Base-by-base conservation (phyloP, 37 sponge, comb jelly and placozoan species). In the Ephydatia muelleri region DNA sequence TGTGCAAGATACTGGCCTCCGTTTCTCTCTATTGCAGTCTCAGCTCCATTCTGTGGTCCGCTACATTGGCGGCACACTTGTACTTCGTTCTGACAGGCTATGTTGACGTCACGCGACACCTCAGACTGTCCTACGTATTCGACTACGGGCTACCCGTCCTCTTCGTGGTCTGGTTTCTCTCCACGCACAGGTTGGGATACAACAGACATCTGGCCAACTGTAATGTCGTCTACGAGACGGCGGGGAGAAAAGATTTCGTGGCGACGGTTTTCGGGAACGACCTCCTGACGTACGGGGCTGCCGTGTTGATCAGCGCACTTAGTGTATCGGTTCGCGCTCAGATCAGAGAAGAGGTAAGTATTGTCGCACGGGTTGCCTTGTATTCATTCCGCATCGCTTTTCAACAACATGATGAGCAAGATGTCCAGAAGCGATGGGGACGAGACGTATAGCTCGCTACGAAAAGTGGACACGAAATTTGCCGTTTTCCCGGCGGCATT, bases 1-100 rank as follows among this genome's bases (percentile, higher is more conserved):
- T 81, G 64, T 93, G 93, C 49, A 78, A 40, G 32, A 65, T 80
- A 40, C 84, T 82, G 43, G 90, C 91, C 6, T 83, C 86, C 27
- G 27, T 89, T 66, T 80, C 84, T 14, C 29, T 70, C 64, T 93
- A 84, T 65, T 84, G 81, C 33, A 82, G 83, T 0, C 49, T 82
- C 8, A 84, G 82, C 0, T 86, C 90, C 34, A 47, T 90, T 19
- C 77, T 90, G 27, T 90, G 91, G 91, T 86, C 91, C 12, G 57
- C 33, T n/a, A 49, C 72, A 21, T 34, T 90, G 29, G 76, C 83
- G 9, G 67, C 86, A 33, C 86, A 82, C 36, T 73, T 90, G 1
- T 90, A 90, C 68, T 90, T 86, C 43, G 14, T 79, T 25, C 77
- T 88, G 21, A 27, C 82, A 5, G 1, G 40, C 49, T 35, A 79